Evolutionary conservation across 2,888 invertebrate genomes (phyloP).

Genomic region (Cataglyphis cursor): DNA sequence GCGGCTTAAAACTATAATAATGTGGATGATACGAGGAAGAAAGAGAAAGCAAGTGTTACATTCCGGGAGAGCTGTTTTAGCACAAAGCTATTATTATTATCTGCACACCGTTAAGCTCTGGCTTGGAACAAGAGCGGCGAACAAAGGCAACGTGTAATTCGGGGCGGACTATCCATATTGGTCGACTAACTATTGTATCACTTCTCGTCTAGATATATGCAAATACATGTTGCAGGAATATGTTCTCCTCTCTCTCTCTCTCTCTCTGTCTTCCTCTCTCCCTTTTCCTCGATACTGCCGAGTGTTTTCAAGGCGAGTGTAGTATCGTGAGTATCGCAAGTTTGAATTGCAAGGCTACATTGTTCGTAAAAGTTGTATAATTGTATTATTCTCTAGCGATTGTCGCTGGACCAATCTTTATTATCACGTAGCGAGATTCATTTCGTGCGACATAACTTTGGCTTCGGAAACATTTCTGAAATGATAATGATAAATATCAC

Average conservation of each 20-base stretch:
- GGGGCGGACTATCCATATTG: conserved; percentile 10
- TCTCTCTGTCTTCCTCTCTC: neutral
- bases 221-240: neutral
- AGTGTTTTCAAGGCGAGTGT: conserved; percentile 8
- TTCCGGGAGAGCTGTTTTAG: neutral
- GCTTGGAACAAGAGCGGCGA: conserved; percentile 42
- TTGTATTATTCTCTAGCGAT: conserved; percentile 7
- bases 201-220: neutral
- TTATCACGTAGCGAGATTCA: neutral
- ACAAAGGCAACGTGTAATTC: conserved; percentile 37
- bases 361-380: neutral
- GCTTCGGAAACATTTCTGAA: neutral
- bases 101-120: neutral
- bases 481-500: conserved; percentile 39
- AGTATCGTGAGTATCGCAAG: neutral
- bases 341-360: neutral
- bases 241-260: no score
- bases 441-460: conserved; percentile 18
- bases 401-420: neutral
- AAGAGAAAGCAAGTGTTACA: neutral
- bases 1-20: conserved; percentile 5
- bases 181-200: conserved; percentile 30
- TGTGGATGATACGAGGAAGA: neutral
- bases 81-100: conserved; percentile 42
- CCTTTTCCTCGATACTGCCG: neutral